Evolutionary conservation across 2,888 invertebrate genomes (phyloP).

Genomic region (Hymenopus coronatus): DNA sequence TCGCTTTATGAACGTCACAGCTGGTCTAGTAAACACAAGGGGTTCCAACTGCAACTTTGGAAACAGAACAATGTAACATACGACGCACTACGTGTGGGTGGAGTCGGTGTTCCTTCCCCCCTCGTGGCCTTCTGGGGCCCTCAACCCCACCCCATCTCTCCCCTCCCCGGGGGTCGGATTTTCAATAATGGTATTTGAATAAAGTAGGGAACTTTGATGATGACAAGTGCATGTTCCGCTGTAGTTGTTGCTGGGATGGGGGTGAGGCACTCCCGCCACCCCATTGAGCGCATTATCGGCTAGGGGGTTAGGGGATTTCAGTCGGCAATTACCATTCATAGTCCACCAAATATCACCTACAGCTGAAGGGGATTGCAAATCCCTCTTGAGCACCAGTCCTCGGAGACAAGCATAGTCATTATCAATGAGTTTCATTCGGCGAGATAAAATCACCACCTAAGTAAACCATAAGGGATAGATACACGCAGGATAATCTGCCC

Average conservation of each 20-base stretch:
- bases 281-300: conserved; percentile 27
- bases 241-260: not conserved
- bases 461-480: conserved; percentile 1
- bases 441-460: conserved; percentile 25
- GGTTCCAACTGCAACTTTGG: not conserved
- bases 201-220: conserved; percentile 19
- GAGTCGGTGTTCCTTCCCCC: conserved; percentile 44
- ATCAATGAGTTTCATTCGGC: conserved; percentile 22
- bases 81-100: conserved; percentile 44
- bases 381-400: not conserved
- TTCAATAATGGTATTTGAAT: conserved; percentile 22
- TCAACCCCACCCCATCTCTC: conserved; percentile 44
- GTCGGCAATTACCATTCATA: conserved; percentile 20
- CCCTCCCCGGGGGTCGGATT: not conserved
- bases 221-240: conserved; percentile 9
- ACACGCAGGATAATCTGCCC: not conserved
- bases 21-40: not conserved
- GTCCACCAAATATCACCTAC: conserved; percentile 21
- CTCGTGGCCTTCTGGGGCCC: conserved; percentile 67
- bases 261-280: conserved; percentile 16
- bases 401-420: conserved; percentile 1
- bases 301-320: not conserved
- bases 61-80: not conserved
- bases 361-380: not conserved
- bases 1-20: not conserved